A percentile compares a stretch with the other conserved stretches of the same genome.
Evolutionary conservation across 2,797 vertebrate species (phyloP).

Genomic region (Pachyuromys duprasi): DNA sequence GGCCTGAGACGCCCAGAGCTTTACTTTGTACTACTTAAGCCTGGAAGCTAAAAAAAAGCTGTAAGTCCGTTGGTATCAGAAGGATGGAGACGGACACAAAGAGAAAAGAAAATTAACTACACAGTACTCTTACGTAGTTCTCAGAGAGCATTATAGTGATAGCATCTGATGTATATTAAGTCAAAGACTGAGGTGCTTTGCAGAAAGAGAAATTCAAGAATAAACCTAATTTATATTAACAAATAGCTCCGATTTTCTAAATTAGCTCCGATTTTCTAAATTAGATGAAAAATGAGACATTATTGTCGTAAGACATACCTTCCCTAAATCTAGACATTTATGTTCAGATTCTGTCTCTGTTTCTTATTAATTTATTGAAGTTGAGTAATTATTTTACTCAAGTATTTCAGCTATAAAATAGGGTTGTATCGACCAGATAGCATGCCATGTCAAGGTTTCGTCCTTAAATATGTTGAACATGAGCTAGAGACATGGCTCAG

Average conservation of each 20-base stretch:
- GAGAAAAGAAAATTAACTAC: slow-evolving; percentile 40
- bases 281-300: neutral
- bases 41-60: slow-evolving; percentile 44
- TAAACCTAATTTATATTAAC: neutral
- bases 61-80: slow-evolving; percentile 31
- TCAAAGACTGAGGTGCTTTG: neutral
- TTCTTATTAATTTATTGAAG: neutral
- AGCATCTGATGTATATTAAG: no score
- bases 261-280: neutral
- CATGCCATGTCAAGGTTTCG: neutral
- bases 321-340: neutral
- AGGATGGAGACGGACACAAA: neutral
- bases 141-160: neutral
- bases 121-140: neutral
- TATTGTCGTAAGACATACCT: neutral
- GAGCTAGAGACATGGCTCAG: neutral
- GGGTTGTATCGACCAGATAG: neutral
- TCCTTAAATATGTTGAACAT: neutral
- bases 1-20: slow-evolving; percentile 38
- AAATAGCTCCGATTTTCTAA: neutral
- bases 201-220: neutral
- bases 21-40: slow-evolving; percentile 39
- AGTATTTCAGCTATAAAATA: slow-evolving; percentile 12
- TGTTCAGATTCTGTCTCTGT: neutral
- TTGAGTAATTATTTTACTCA: neutral